Base-by-base conservation (phyloP, 2,113 vertebrate species). In the Zapus hudsonius region DNA sequence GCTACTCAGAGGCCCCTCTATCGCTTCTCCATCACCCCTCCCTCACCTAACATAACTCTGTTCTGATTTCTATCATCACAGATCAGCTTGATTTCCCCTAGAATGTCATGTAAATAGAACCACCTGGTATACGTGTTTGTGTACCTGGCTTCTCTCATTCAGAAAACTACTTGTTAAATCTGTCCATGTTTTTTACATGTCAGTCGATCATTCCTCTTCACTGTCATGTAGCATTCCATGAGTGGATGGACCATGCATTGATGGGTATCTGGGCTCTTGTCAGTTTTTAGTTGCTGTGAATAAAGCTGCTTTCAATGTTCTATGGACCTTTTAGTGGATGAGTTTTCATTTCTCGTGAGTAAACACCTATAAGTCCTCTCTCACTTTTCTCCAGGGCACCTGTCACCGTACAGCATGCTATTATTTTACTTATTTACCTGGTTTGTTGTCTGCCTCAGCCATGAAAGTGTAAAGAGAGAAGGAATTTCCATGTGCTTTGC, bases 111-210 rank as follows among this genome's bases (percentile, higher is more conserved):
- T 63, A 81, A 87, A 93, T 61, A 89, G 90, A 84, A 82, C 61
- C 73, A 52, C 10, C 2, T 3, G 2, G 74, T 2, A 36, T 82
- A 64, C 1, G 38, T 78, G 84, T 93, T 63, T 70, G 59, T 22
- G 44, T 40, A 25, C 59, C 7, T 91, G 83, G 74, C 69, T 84
- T 87, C 84, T 84, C 61, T 78, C 52, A 38, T 67, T 81, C 74
- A 86, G 79, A 78, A 90, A 72, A 66, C 23, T 31, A 59, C 42
- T 29, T 52, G n/a, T 70, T 59, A 29, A 86, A 74, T 61, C 27
- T 63, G 17, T 13, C 75, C 75, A 3, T 7, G 25, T 76, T 27
- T 31, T 64, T 12, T 64, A 42, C 10, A 2, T 55, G 22, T 63
- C 23, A 0, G 7, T 17, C 36, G 40, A 22, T 7, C 25, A 23